A percentile compares a stretch with the other conserved stretches of the same genome.
Evolutionary conservation across 2,888 invertebrate species (phyloP).

Genomic region (Synanthedon tipuliformis): DNA sequence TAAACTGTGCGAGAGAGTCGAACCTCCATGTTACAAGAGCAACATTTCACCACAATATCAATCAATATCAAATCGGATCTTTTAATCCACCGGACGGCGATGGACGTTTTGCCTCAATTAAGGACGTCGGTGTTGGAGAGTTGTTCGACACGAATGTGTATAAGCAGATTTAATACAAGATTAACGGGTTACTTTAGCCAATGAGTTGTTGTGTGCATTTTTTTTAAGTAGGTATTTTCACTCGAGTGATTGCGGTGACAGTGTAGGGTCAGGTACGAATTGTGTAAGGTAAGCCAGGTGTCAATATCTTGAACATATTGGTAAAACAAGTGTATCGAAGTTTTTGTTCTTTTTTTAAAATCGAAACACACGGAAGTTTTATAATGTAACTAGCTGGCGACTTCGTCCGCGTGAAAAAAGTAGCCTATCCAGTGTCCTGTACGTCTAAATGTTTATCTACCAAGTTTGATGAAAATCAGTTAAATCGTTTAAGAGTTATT

Average conservation of each 20-base stretch:
- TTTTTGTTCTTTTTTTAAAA: too few species aligned
- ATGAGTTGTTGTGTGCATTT: not conserved
- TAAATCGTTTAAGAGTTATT: too few species aligned
- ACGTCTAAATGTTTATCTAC: too few species aligned
- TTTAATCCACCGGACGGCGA: conserved; percentile 38
- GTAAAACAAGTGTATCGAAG: not conserved
- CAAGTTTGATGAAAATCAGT: too few species aligned
- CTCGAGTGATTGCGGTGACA: conserved; percentile 1
- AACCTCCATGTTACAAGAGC: conserved; percentile 19
- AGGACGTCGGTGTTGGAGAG: conserved; percentile 32
- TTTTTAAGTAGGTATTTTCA: conserved; percentile 5
- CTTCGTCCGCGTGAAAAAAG: too few species aligned
- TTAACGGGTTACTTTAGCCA: conserved; percentile 1
- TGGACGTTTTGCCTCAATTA: conserved; percentile 46
- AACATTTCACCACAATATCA: conserved; percentile 43
- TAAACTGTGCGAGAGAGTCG: conserved; percentile 16
- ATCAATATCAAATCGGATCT: conserved; percentile 54
- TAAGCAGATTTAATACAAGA: conserved; percentile 11
- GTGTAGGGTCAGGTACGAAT: conserved; percentile 1
- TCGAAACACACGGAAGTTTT: too few species aligned
- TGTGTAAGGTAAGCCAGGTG: conserved; percentile 2
- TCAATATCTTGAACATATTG: conserved; percentile 7
- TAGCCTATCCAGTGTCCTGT: too few species aligned
- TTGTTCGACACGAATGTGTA: conserved; percentile 13
- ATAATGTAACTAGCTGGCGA: too few species aligned